Evolutionary conservation across 2,797 vertebrate species (phyloP).

Genomic region (Thamnophis elegans): DNA sequence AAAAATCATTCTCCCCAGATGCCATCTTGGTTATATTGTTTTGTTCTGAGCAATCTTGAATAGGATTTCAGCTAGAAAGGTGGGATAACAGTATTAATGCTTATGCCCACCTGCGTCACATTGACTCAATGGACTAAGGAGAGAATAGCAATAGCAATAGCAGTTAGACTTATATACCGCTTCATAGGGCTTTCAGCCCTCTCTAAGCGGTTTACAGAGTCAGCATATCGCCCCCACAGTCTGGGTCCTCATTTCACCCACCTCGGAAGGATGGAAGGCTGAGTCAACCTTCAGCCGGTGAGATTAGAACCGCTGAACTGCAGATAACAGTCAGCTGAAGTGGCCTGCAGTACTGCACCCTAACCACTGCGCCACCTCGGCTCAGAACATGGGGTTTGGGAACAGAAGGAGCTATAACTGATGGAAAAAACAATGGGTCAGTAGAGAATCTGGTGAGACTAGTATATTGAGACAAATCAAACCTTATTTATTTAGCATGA

Average conservation of each 20-base stretch:
- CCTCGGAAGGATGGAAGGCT: no score
- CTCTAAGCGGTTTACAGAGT: no score
- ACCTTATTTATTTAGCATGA: neutral
- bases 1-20: neutral
- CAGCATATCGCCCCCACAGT: no score
- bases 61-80: neutral
- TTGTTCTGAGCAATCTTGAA: neutral
- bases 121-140: neutral
- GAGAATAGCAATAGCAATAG: no score
- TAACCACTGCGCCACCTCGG: no score
- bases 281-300: no score
- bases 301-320: no score
- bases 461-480: neutral
- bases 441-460: neutral
- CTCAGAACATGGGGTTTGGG: neutral
- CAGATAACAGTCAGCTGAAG: no score
- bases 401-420: neutral
- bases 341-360: no score
- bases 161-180: no score
- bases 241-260: no score
- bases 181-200: no score
- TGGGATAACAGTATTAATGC: neutral
- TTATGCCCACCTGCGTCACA: neutral
- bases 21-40: neutral
- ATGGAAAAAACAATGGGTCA: neutral